Evolutionary conservation across 2,113 vertebrate genomes (phyloP).

Genomic region (Emydocephalus ijimae): DNA sequence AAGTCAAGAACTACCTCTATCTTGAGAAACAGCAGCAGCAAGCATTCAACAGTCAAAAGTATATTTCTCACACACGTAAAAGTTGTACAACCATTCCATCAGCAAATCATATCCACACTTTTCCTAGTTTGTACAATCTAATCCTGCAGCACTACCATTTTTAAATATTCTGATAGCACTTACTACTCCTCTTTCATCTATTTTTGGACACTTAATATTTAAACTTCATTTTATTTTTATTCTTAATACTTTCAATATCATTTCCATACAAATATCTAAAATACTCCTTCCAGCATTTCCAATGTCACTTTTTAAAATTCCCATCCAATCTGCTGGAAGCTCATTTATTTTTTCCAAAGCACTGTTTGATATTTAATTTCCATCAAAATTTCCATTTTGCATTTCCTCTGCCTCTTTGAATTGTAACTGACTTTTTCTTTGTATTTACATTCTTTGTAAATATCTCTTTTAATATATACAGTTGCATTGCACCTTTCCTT

Average conservation of each 20-base stretch:
- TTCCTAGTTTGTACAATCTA: background rate
- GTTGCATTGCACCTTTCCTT: background rate
- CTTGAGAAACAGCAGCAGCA: background rate
- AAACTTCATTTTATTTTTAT: background rate
- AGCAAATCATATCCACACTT: background rate
- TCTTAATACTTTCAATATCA: background rate
- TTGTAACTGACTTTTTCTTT: background rate
- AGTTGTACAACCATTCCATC: background rate
- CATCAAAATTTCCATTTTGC: background rate
- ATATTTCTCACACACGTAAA: background rate
- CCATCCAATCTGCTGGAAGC: background rate
- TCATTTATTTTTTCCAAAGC: background rate
- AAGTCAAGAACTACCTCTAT: background rate
- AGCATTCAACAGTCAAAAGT: background rate
- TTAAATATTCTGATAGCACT: background rate
- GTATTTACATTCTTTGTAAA: background rate
- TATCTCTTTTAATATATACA: background rate
- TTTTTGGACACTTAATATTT: background rate
- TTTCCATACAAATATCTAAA: background rate
- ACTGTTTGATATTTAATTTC: background rate
- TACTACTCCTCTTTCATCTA: background rate
- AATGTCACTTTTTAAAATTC: background rate
- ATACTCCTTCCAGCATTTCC: background rate
- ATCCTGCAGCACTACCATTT: background rate
- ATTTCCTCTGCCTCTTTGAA: background rate